Base-by-base conservation (phyloP, 2,113 vertebrate species). In the Labrus mixtus region DNA sequence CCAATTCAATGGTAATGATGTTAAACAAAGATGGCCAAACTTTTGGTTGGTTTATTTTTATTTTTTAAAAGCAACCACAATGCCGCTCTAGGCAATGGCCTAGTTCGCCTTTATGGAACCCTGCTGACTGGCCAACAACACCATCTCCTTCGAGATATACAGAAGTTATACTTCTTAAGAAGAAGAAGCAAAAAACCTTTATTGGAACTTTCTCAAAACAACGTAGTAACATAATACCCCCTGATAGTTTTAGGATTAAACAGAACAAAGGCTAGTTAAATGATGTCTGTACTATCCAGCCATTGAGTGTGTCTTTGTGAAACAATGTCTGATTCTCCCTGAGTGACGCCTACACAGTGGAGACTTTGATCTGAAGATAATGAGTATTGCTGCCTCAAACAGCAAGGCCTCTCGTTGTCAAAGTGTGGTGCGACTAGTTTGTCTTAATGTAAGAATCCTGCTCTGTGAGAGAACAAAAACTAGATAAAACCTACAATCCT, bases 321-420 rank as follows among this genome's bases (percentile, higher is more conserved):
- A 69, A 20, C n/a, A 39, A 19, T n/a, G 11, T 48, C 43, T 51
- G 53, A 51, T 23, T 51, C 8, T 62, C 57, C 51, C 68, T 11
- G 16, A 29, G 15, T 72, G 63, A 48, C 55, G 58, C 10, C 37
- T 41, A 41, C 57, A 67, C 20, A 19, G 41, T 55, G 46, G 39
- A 69, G 22, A 50, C 62, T 48, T 62, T 71, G 56, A 71, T 71
- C 45, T 68, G 37, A 29, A 67, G 20, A 65, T 79, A 72, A 76
- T 79, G 57, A 58, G 37, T 75, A 33, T 71, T 39, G 59, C 45
- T 56, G 53, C 72, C 46, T 6, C 39, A 41, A 48, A 64, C 67
- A 64, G 56, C 61, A 33, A 11, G 70, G 62, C 56, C 41, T 63
- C 48, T 64, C 66, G 39, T 81, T 70, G 66, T 25, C 73, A 78